Base-by-base conservation (phyloP, 2,797 vertebrate genomes). In the Otolemur crassicaudatus region DNA sequence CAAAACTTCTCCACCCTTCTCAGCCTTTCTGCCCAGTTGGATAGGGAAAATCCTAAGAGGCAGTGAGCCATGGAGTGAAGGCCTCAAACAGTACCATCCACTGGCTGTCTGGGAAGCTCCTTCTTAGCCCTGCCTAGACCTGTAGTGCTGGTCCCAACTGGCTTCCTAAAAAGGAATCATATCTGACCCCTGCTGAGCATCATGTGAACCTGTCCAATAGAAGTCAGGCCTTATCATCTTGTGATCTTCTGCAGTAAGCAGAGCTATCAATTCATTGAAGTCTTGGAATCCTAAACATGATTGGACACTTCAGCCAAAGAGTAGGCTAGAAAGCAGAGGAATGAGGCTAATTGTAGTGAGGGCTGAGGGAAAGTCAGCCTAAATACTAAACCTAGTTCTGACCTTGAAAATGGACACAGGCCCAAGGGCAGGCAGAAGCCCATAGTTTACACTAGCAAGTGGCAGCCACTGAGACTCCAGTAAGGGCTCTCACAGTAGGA, bases 91-190 rank as follows among this genome's bases (percentile, higher is more conserved):
- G 20, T 5, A 60, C 23, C 6, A 5, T 7, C 49, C 58, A 49
- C 20, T 20, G n/a, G 14, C 23, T 4, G 29, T 65, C 22, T 90
- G 87, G 96, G 94, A 97, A 61, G 85, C n/a, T 93, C 76, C 90
- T 95, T 75, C 97, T 96, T 91, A 91, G 83, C 95, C 96, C 90
- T 90, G 80, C 97, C 90, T 80, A 65, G 20, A 94, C 85, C 96
- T 97, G 84, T 91, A 94, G 94, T 69, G 80, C 85, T 96, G 97
- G 97, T 40, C 96, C 91, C 92, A 97, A 95, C 85, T 87, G 56
- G 91, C 81, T 98, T 96, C 97, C 97, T 96, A 94, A 97, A 96
- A 95, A 69, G 79, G 80, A 80, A 29, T 1, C 87, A 73, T 49
- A 76, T 87, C 58, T 95, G 97, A 97, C 95, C 96, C 94, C 92